A percentile compares a stretch with the other conserved stretches of the same genome.
Conservation (phyloP, 2,888 invertebrate genomes). For the Atrina japonica region DNA sequence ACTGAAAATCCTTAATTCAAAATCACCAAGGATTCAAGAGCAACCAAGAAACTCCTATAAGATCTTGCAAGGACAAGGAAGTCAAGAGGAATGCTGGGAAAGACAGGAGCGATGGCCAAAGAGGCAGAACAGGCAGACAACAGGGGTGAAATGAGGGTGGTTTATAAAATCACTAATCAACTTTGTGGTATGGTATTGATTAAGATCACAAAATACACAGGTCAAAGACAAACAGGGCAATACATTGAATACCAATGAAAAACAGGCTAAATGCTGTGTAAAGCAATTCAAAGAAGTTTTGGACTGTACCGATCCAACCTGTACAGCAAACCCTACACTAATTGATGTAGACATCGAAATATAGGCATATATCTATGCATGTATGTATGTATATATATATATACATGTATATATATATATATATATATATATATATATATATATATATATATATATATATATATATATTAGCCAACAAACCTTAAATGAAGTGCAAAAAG, state of each 20-base stretch:
- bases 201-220: not conserved
- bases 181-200: constrained; percentile 4
- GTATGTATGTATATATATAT: too few relatives aligned
- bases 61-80: not conserved
- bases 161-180: constrained; percentile 8
- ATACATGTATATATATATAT: too few relatives aligned
- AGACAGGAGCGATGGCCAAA: not conserved
- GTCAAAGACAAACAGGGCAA: constrained; percentile 16
- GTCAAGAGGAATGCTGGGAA: not conserved
- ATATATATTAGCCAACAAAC: not conserved
- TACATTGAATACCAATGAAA: not conserved
- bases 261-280: constrained; percentile 16
- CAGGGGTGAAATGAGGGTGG: not conserved
- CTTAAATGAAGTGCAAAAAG: not conserved
- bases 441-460: too few relatives aligned
- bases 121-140: too few relatives aligned
- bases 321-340: not conserved
- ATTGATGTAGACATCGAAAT: not conserved
- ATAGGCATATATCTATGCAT: too few relatives aligned
- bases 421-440: too few relatives aligned
- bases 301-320: constrained; percentile 4
- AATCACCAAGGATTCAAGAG: constrained; percentile 3
- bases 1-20: not conserved
- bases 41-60: not conserved
- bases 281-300: constrained; percentile 24